Percentiles rank a stretch among this genome's conserved stretches.
phyloP scores from a whole-genome alignment of 92 coral and sea anemone species.

The Umimayanthus chanpuru region DNA sequence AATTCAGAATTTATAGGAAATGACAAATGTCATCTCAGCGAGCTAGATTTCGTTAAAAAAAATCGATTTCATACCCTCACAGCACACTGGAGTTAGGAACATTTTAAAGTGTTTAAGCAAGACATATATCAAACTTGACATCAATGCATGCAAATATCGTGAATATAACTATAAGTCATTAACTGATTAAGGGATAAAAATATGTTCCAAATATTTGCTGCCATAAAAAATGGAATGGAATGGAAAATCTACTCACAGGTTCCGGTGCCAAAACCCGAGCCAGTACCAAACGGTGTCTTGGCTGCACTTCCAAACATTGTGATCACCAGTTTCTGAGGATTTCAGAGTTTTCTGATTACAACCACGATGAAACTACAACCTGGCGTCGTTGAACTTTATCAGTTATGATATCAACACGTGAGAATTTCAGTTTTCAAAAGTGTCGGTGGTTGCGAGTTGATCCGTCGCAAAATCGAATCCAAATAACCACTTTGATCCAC shows the following conservation, averaged over 20 bases:
- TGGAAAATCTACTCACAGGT: constrained; percentile 23
- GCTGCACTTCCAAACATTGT: constrained; percentile 37
- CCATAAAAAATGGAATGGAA: too few species aligned
- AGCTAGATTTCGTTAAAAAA: too few species aligned
- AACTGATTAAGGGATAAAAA: too few species aligned
- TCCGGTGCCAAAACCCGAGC: constrained; percentile 24
- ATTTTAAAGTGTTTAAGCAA: too few species aligned
- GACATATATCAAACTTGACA: too few species aligned
- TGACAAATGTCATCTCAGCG: too few species aligned
- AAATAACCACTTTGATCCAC: background rate
- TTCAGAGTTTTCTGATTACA: background rate
- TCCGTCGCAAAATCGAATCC: background rate
- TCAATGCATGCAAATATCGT: too few species aligned
- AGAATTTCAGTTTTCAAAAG: background rate
- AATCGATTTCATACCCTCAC: too few species aligned
- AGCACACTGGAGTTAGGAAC: too few species aligned
- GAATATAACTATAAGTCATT: too few species aligned
- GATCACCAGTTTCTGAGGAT: background rate
- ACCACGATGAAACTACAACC: background rate
- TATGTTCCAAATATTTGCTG: too few species aligned
- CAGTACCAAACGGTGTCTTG: constrained; percentile 41
- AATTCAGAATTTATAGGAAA: too few species aligned
- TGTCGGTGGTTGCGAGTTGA: background rate
- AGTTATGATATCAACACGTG: background rate
- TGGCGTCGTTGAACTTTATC: background rate